Conservation (phyloP, 2,888 invertebrate genomes). For the Papilio demoleus region DNA sequence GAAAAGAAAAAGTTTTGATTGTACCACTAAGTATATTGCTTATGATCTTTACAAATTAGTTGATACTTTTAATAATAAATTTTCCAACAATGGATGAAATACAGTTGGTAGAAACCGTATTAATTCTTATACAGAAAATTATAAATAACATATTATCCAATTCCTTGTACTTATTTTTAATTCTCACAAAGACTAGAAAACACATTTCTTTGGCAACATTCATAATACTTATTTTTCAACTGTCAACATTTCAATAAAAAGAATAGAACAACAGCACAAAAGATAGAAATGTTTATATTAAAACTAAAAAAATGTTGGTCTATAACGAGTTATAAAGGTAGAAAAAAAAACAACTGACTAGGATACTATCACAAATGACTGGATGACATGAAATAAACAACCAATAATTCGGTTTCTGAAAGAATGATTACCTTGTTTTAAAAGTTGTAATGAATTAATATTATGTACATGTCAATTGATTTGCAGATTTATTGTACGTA, state of each 20-base stretch:
- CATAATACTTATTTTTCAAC: conserved; percentile 10
- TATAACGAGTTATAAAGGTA: conserved; percentile 32
- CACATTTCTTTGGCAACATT: conserved; percentile 31
- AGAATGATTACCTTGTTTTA: background rate
- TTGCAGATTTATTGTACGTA: too few relatives aligned
- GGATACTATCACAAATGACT: conserved; percentile 38
- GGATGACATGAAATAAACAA: conserved; percentile 25
- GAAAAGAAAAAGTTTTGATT: background rate
- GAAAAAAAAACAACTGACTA: conserved; percentile 39
- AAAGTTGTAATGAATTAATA: too few relatives aligned
- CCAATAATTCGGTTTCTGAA: conserved; percentile 2
- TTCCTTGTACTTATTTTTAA: conserved; percentile 22
- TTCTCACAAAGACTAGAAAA: conserved; percentile 23
- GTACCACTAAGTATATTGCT: background rate
- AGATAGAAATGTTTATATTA: conserved; percentile 25
- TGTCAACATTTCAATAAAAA: conserved; percentile 10
- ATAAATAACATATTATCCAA: conserved; percentile 8
- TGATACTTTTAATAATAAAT: conserved; percentile 5
- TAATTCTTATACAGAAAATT: conserved; percentile 17
- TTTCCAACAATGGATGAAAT: conserved; percentile 6
- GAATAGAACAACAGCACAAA: conserved; percentile 15
- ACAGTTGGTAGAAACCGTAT: background rate
- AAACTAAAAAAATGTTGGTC: conserved; percentile 29
- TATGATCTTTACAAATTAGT: conserved; percentile 7
- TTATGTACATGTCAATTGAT: background rate